A percentile compares a stretch with the other conserved stretches of the same genome.
Evolutionary conservation across 1,140 invertebrate species (phyloP).

Genomic region (Teleogryllus occipitalis): DNA sequence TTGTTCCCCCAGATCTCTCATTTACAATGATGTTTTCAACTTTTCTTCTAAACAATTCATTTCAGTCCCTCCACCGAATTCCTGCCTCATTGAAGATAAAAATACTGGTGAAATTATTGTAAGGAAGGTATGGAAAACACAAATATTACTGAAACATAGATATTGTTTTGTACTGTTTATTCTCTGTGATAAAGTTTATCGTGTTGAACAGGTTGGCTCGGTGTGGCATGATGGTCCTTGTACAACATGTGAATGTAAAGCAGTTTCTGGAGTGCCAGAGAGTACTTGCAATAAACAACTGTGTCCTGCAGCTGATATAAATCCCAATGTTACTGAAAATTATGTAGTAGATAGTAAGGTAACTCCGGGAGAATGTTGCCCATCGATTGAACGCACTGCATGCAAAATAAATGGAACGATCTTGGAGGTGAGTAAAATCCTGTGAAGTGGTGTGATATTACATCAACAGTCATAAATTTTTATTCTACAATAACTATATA

Average conservation of each 20-base stretch:
- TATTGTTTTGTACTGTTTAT: background rate
- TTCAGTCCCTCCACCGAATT: background rate
- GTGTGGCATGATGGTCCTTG: slow-evolving; percentile 62
- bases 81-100: background rate
- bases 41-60: background rate
- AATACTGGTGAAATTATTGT: background rate
- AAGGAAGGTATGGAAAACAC: background rate
- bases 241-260: slow-evolving; percentile 47
- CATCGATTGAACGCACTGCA: slow-evolving; percentile 43
- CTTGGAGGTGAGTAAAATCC: slow-evolving; percentile 37
- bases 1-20: too few species aligned
- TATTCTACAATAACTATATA: too few species aligned
- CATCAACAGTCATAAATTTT: too few species aligned
- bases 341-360: slow-evolving; percentile 44
- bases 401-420: slow-evolving; percentile 48
- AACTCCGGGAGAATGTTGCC: slow-evolving; percentile 51
- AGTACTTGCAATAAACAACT: slow-evolving; percentile 18
- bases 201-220: slow-evolving; percentile 35
- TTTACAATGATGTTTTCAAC: background rate
- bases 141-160: background rate
- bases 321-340: background rate
- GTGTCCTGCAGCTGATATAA: slow-evolving; percentile 30
- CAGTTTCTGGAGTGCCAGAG: slow-evolving; percentile 20
- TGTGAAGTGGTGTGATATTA: too few species aligned
- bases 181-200: background rate